phyloP scores from a whole-genome alignment of 2,113 vertebrate genomes.

The Rissa tridactyla region DNA sequence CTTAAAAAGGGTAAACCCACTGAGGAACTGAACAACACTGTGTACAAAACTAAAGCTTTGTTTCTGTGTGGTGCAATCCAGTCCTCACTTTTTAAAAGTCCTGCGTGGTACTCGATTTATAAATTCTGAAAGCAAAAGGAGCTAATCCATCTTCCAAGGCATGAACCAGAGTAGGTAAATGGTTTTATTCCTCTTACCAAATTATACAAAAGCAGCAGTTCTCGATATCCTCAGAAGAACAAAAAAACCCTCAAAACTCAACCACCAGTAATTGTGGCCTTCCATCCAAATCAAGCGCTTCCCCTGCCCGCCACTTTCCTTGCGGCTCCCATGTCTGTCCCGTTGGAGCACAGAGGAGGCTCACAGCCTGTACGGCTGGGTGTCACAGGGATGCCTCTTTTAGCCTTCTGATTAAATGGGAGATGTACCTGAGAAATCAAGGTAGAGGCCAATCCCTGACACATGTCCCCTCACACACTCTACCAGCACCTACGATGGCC shows the following conservation, averaged over 20 bases:
- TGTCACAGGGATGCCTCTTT: neutral
- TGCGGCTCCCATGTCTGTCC: neutral
- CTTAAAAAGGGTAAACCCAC: neutral
- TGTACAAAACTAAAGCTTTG: neutral
- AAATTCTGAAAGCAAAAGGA: neutral
- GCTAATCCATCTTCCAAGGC: neutral
- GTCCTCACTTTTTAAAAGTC: neutral
- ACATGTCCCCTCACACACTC: neutral
- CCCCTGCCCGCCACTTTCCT: rapidly evolving
- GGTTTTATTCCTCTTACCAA: neutral
- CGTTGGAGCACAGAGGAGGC: neutral
- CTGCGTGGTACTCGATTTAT: neutral
- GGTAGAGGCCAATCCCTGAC: neutral
- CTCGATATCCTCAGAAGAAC: neutral
- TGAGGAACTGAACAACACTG: neutral
- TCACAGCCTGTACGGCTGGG: neutral
- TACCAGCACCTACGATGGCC: neutral
- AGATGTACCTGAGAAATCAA: neutral
- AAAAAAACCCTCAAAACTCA: neutral
- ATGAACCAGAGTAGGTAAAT: neutral
- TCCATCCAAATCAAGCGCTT: neutral
- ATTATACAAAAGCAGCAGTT: neutral
- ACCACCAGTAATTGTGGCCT: neutral
- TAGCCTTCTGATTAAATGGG: neutral
- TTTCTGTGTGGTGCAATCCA: neutral